These are phyloP conservation scores for Xenopus petersii DNA, from an alignment of 2,797 vertebrate genomes.

Conservation along the genomic window DNA sequence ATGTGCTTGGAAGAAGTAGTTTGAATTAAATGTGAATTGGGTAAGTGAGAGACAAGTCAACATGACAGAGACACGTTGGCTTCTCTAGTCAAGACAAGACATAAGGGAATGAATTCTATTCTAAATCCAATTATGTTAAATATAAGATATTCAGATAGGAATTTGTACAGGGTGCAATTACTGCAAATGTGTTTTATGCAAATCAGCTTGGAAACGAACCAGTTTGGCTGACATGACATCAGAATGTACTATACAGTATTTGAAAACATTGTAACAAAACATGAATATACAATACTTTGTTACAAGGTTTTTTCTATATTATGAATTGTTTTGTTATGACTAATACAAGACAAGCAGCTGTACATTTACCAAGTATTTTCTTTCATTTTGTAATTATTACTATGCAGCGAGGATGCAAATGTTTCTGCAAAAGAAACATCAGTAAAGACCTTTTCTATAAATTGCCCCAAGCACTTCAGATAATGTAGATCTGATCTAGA, in stretches of 20 bases:
- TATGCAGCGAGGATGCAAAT: no score
- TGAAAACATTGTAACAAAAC: not conserved
- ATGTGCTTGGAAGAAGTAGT: not conserved
- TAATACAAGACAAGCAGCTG: no score
- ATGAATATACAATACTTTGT: not conserved
- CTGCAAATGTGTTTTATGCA: constrained; percentile 35
- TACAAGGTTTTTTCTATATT: no score
- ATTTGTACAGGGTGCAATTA: constrained; percentile 24
- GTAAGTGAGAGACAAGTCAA: constrained; percentile 19
- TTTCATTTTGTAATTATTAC: no score
- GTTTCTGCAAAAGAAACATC: no score
- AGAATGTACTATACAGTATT: not conserved
- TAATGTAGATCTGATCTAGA: no score
- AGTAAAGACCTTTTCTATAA: no score
- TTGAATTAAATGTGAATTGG: constrained; percentile 22
- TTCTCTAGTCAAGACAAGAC: constrained; percentile 24
- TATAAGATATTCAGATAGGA: constrained; percentile 30
- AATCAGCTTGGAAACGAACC: constrained; percentile 19
- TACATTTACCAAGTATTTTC: no score
- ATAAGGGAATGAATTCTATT: constrained; percentile 22
- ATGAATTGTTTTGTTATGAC: no score
- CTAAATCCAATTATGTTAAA: constrained; percentile 39
- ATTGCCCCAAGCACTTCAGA: no score
- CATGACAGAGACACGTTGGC: constrained; percentile 19
- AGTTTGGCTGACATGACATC: constrained; percentile 19